Evolutionary conservation across 2,888 invertebrate genomes (phyloP).

Genomic region (Coelinius sp.): DNA sequence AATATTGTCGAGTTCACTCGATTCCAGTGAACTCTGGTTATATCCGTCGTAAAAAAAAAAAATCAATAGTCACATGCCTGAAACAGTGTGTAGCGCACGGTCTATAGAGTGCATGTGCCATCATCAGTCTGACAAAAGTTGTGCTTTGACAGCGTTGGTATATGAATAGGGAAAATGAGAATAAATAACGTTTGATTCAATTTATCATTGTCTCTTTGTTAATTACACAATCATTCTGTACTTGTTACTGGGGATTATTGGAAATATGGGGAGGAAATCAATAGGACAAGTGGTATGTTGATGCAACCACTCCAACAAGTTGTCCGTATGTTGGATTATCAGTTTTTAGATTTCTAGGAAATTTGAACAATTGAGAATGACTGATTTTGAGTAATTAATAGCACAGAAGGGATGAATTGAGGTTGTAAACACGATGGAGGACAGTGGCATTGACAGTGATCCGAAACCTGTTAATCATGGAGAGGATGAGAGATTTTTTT

Average conservation of each 20-base stretch:
- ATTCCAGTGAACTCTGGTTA: neutral
- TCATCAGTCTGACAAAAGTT: constrained; percentile 39
- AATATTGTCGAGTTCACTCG: neutral
- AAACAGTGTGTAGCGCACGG: constrained; percentile 19
- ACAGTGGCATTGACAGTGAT: constrained; percentile 72
- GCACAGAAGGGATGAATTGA: neutral
- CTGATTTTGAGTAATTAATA: neutral
- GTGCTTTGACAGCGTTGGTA: constrained; percentile 2
- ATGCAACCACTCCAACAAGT: constrained; percentile 61
- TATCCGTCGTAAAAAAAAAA: constrained; percentile 9
- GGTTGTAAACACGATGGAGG: constrained; percentile 62
- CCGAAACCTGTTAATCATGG: constrained; percentile 64
- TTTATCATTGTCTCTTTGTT: neutral
- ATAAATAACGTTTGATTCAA: neutral
- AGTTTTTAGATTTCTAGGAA: neutral
- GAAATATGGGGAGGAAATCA: constrained; percentile 56
- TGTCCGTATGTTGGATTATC: constrained; percentile 50
- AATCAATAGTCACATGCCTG: constrained; percentile 47
- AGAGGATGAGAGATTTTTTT: constrained; percentile 68
- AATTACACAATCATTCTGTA: neutral
- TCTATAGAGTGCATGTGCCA: constrained; percentile 42
- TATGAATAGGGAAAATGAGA: neutral
- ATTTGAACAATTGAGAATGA: neutral
- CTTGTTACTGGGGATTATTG: neutral
- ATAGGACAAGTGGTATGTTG: constrained; percentile 55